Percentiles rank a stretch among this genome's conserved stretches.
Conservation (phyloP, 1,140 invertebrate genomes). For the Stegodyphus mimosarum region DNA sequence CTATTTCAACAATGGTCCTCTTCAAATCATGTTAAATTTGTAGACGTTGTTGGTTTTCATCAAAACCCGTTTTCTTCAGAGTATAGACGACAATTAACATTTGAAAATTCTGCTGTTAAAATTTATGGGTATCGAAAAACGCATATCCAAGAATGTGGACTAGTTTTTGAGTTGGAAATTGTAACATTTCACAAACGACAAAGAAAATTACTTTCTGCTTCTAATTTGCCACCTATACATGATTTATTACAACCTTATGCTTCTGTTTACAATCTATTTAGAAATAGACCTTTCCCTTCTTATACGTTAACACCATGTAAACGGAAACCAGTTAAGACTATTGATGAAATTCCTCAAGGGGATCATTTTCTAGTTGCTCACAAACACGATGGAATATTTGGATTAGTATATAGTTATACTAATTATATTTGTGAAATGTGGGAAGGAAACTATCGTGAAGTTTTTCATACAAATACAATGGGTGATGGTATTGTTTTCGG, state of each 20-base stretch:
- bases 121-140: no score
- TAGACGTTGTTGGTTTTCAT: background rate
- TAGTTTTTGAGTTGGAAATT: slow-evolving; percentile 30
- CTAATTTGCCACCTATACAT: no score
- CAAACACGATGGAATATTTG: slow-evolving; percentile 23
- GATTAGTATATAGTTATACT: background rate
- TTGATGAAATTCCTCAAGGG: background rate
- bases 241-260: background rate
- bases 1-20: background rate
- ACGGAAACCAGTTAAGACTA: background rate
- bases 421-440: slow-evolving; percentile 20
- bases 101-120: background rate
- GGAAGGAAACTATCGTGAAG: background rate
- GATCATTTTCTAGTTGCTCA: slow-evolving; percentile 3
- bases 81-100: background rate
- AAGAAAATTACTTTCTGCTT: background rate
- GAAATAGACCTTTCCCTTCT: background rate
- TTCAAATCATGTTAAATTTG: background rate
- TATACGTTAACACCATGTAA: background rate
- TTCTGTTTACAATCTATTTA: background rate
- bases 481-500: slow-evolving; percentile 31
- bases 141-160: background rate
- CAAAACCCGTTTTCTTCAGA: background rate
- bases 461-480: background rate
- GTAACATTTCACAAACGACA: background rate